Conservation (phyloP, 2,888 invertebrate genomes). For the Meiosimyza platycephala region DNA sequence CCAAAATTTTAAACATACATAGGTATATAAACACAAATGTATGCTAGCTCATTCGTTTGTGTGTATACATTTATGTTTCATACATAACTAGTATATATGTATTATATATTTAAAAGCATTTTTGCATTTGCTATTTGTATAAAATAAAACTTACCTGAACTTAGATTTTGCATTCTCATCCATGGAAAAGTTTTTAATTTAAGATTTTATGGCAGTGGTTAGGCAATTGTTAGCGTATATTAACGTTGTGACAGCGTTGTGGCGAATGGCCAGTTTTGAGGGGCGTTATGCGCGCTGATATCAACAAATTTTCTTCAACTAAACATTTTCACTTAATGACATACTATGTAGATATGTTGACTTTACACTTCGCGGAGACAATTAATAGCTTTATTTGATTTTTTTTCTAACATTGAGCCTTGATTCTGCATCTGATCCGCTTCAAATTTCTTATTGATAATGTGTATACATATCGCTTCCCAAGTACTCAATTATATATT, state of each 20-base stretch:
- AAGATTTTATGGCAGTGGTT: background rate
- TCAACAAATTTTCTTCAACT: background rate
- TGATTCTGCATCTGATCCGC: background rate
- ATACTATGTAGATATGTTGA: too few relatives aligned
- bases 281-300: conserved; percentile 39
- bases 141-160: conserved; percentile 49
- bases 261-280: conserved; percentile 1
- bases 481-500: conserved; percentile 11
- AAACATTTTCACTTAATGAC: conserved; percentile 2
- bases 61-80: conserved; percentile 9
- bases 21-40: background rate
- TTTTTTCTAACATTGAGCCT: background rate
- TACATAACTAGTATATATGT: too few relatives aligned
- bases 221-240: background rate
- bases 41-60: conserved; percentile 4
- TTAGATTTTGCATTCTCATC: conserved; percentile 48
- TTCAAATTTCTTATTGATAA: too few relatives aligned
- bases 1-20: conserved; percentile 18
- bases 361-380: background rate
- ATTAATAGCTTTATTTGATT: background rate
- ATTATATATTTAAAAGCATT: conserved; percentile 9
- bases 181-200: conserved; percentile 23
- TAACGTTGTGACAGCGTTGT: background rate
- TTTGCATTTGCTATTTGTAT: background rate
- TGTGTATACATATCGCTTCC: conserved; percentile 42